Evolutionary conservation across 1,140 invertebrate species (phyloP).

Genomic region (Lepidostoma basale): DNA sequence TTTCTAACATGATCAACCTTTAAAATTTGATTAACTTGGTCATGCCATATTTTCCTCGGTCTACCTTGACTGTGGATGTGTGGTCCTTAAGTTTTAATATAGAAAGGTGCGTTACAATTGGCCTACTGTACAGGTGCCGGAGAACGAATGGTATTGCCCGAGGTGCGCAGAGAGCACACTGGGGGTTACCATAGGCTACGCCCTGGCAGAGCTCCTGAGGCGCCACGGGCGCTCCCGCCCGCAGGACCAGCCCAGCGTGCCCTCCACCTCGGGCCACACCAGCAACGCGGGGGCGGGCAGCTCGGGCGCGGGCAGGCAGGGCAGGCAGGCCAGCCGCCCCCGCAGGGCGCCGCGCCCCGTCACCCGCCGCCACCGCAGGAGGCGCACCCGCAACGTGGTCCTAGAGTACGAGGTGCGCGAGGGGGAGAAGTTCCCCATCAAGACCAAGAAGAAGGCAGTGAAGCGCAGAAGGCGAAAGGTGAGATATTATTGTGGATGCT

Average conservation of each 20-base stretch:
- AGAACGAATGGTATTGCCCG: constrained; percentile 88
- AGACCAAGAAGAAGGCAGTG: constrained; percentile 54
- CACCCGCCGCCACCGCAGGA: constrained; percentile 42
- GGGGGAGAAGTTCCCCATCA: constrained; percentile 63
- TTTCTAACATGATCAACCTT: no score
- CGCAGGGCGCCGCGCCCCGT: not conserved
- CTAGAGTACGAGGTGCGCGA: constrained; percentile 63
- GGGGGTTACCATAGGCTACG: not conserved
- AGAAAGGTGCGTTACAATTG: no score
- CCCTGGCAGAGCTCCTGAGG: not conserved
- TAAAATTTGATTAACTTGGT: no score
- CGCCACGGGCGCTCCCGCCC: not conserved
- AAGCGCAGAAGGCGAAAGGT: constrained; percentile 56
- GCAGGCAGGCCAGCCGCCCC: not conserved
- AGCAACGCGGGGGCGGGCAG: constrained; percentile 10
- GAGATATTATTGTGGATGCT: no score
- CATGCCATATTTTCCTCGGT: no score
- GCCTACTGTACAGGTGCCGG: constrained; percentile 57
- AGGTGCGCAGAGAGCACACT: constrained; percentile 61
- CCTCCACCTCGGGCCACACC: constrained; percentile 39
- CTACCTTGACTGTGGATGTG: no score
- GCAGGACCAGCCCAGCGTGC: constrained; percentile 43
- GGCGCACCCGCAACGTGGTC: constrained; percentile 57
- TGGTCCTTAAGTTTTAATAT: no score
- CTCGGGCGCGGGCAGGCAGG: not conserved